Percentiles rank a stretch among this genome's conserved stretches.
These are phyloP conservation scores for Toxotes lorentzi DNA, from an alignment of 2,797 vertebrate species.

Conservation along the genomic window DNA sequence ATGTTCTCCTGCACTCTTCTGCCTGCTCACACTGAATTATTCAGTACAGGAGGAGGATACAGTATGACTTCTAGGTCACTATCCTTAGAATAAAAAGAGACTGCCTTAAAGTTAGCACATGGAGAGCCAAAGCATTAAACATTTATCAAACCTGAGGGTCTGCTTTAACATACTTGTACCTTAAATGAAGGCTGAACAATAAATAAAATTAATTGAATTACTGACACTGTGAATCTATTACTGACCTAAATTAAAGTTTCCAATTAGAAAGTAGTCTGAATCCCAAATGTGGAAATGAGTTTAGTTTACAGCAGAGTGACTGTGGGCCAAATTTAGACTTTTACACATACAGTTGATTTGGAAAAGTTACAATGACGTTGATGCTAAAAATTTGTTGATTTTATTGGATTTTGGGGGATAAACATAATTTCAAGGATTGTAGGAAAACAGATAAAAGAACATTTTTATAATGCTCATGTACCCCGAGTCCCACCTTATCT, in stretches of 20 bases:
- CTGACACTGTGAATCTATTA: background rate
- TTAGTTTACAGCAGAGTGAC: background rate
- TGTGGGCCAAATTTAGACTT: background rate
- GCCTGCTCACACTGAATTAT: slow-evolving; percentile 68
- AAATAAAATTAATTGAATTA: background rate
- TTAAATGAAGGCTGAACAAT: background rate
- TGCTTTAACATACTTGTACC: slow-evolving; percentile 12
- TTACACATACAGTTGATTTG: background rate
- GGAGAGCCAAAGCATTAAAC: slow-evolving; percentile 7
- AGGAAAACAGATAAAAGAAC: background rate
- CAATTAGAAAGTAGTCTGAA: background rate
- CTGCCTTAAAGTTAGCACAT: slow-evolving; percentile 29
- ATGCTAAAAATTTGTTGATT: background rate
- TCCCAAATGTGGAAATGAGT: background rate
- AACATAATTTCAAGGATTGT: background rate
- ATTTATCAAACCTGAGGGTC: slow-evolving; percentile 20
- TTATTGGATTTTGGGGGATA: background rate
- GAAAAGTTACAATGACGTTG: background rate
- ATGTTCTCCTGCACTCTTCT: slow-evolving; percentile 22
- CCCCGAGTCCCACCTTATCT: background rate
- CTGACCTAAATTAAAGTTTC: background rate
- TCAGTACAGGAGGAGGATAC: slow-evolving; percentile 46
- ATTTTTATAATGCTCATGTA: background rate
- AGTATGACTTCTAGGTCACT: slow-evolving; percentile 54
- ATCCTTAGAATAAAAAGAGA: slow-evolving; percentile 31